These are phyloP conservation scores for Latrodectus elegans DNA, from an alignment of 2,888 invertebrate species.

Conservation along the genomic window DNA sequence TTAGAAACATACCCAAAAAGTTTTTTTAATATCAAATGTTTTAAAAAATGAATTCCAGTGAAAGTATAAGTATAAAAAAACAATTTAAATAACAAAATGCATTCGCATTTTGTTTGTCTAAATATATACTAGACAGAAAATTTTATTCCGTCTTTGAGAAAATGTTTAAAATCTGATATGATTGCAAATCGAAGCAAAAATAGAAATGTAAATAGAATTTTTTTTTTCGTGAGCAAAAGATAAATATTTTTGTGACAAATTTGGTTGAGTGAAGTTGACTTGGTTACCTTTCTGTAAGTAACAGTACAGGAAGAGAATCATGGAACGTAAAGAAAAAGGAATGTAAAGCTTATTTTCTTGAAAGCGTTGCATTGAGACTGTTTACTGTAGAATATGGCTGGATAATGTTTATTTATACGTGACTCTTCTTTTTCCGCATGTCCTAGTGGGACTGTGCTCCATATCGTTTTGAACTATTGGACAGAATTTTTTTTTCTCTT, in stretches of 20 bases:
- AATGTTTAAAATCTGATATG: constrained; percentile 42
- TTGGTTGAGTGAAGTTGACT: constrained; percentile 14
- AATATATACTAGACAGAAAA: background rate
- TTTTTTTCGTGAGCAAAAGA: constrained; percentile 21
- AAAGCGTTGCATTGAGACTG: constrained; percentile 51
- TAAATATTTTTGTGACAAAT: constrained; percentile 40
- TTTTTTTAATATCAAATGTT: too few relatives aligned
- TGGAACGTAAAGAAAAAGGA: constrained; percentile 18
- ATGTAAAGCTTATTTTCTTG: constrained; percentile 56
- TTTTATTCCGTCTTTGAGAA: constrained; percentile 45
- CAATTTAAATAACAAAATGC: too few relatives aligned
- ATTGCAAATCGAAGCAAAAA: background rate
- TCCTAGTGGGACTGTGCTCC: constrained; percentile 12
- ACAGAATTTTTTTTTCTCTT: constrained; percentile 10
- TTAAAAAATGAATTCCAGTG: too few relatives aligned
- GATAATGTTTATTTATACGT: constrained; percentile 46
- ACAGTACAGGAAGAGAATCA: constrained; percentile 5
- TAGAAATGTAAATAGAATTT: constrained; percentile 55
- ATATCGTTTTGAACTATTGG: background rate
- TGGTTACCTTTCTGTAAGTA: constrained; percentile 29
- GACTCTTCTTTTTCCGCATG: constrained; percentile 13
- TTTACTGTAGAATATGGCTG: constrained; percentile 33
- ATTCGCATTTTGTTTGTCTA: too few relatives aligned
- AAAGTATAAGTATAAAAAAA: too few relatives aligned
- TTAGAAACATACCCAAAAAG: too few relatives aligned